Percentiles rank a stretch among this genome's conserved stretches.
Conservation (phyloP, 2,113 vertebrate species). For the Nibea coibor region DNA sequence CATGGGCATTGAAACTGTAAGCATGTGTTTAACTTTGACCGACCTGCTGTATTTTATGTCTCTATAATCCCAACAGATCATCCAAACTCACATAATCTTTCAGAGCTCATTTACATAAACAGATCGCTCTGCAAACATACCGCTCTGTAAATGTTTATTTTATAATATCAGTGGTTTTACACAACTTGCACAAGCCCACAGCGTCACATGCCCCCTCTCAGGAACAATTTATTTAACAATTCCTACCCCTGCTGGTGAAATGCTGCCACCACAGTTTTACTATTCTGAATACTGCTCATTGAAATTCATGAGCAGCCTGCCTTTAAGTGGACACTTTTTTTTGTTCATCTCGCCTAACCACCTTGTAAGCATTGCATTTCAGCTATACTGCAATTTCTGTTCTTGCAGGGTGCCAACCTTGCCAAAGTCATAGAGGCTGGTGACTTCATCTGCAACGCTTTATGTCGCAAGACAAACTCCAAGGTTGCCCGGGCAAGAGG, state of each 20-base stretch:
- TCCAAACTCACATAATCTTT: slow-evolving; percentile 29
- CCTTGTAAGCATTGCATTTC: neutral
- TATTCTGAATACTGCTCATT: neutral
- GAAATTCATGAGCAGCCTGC: neutral
- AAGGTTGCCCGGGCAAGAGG: slow-evolving; percentile 90
- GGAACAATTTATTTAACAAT: slow-evolving; percentile 76
- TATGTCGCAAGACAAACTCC: slow-evolving; percentile 92
- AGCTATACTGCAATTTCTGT: neutral
- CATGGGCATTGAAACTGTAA: slow-evolving; percentile 93
- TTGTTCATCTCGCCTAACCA: neutral
- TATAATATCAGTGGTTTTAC: slow-evolving; percentile 58
- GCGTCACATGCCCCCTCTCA: slow-evolving; percentile 2
- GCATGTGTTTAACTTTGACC: slow-evolving; percentile 63
- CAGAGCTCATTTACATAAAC: slow-evolving; percentile 57
- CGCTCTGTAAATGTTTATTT: slow-evolving; percentile 62
- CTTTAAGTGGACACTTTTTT: neutral
- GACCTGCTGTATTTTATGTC: slow-evolving; percentile 36
- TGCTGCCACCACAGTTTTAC: slow-evolving; percentile 48
- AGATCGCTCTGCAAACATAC: slow-evolving; percentile 62
- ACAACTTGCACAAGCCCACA: slow-evolving; percentile 40
- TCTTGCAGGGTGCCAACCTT: slow-evolving; percentile 90
- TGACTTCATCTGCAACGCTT: slow-evolving; percentile 92
- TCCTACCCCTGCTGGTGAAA: slow-evolving; percentile 81
- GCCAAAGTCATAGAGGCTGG: slow-evolving; percentile 90
- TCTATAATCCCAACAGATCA: slow-evolving; percentile 38